These are phyloP conservation scores for Nebria brevicollis DNA, from an alignment of 2,888 invertebrate species.

Conservation along the genomic window DNA sequence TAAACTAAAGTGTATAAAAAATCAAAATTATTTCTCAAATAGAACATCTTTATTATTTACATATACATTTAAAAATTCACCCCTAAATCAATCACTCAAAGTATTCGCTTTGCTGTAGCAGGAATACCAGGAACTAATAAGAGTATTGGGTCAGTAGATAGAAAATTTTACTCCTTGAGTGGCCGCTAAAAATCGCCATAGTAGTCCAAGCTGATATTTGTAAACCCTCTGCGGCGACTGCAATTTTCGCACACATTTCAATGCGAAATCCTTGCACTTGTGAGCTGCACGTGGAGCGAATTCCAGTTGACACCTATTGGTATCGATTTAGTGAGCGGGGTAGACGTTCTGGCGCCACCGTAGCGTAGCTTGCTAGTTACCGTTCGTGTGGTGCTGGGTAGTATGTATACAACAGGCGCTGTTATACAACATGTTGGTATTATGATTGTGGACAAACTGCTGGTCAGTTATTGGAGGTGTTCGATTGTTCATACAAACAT, in stretches of 20 bases:
- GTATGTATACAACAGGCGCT: constrained; percentile 7
- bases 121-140: too few species aligned
- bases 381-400: constrained; percentile 1
- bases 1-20: too few species aligned
- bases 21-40: too few species aligned
- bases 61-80: too few species aligned
- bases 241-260: neutral
- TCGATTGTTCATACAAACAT: constrained; percentile 3
- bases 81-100: too few species aligned
- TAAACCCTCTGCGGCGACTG: neutral
- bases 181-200: too few species aligned
- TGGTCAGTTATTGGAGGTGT: constrained; percentile 8
- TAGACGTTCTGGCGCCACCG: constrained; percentile 41
- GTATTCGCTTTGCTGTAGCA: too few species aligned
- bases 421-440: neutral
- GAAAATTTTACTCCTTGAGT: too few species aligned
- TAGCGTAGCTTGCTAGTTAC: constrained; percentile 8
- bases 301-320: constrained; percentile 4
- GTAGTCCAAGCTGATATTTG: neutral
- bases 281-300: constrained; percentile 5
- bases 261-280: constrained; percentile 9
- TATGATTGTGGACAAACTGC: neutral
- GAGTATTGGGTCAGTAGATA: too few species aligned
- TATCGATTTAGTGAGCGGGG: constrained; percentile 42
- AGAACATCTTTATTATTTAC: too few species aligned